Evolutionary conservation across 2,888 invertebrate species (phyloP), one percentile per base, ranked within the genome.

Genomic region (Cactoblastis cactorum): DNA sequence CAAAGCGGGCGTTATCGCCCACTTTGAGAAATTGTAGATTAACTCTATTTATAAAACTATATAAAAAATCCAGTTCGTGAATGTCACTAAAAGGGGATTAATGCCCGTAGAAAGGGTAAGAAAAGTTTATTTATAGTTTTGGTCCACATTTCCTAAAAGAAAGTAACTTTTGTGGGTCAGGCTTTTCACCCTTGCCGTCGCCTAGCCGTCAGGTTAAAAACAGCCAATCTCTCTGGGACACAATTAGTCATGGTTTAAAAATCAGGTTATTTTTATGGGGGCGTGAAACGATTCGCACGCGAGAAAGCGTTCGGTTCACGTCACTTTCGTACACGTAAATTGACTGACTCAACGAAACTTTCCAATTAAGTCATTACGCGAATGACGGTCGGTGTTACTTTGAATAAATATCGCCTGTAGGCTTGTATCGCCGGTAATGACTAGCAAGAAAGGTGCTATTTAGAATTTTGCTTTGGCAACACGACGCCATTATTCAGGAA

Each of bases 301-400:
- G 71, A 85, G 69, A 71, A 79, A 77, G 60, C 74, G 69, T 70
- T 83, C 77, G 61, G 69, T 77, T 70, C 61, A 66, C 69, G 70
- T 69, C 71, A 76, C 70, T 75, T 74, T 69, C 63, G 57, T 62
- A 62, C 65, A 74, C 66, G 69, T 76, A 75, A 76, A 77, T 77
- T 71, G 77, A 74, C 73, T 74, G 68, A 64, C 70, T 71, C 71
- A 77, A 75, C 75, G 76, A 80, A 83, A 81, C 78, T 77, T 83
- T 81, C 83, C 78, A 82, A 86, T 86, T 85, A 85, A 83, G 84
- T 78, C 78, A 83, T 86, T 85, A 83, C 65, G 61, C 71, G 74
- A 77, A 74, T 74, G 72, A 72, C 70, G 67, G 73, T 61, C 67
- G 63, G 67, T 64, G 64, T 69, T 66, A 71, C 71, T 71, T 67